Conservation (phyloP, 2,888 invertebrate genomes). For the Spilosoma lubricipeda region DNA sequence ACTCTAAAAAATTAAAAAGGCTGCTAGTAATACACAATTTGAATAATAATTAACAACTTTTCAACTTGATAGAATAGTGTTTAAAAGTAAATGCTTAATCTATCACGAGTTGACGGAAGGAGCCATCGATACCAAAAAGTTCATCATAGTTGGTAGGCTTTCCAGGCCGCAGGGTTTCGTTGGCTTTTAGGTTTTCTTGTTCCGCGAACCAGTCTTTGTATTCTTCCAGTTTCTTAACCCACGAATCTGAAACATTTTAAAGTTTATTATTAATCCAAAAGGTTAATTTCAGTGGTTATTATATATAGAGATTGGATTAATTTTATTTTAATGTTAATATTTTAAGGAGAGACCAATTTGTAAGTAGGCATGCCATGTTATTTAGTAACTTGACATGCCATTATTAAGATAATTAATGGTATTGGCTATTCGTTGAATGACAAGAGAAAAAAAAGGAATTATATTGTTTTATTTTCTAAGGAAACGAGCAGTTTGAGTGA, state of each 20-base stretch:
- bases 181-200: constrained; percentile 92
- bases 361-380: not conserved
- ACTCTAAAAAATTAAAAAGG: constrained; percentile 52
- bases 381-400: not conserved
- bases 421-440: not conserved
- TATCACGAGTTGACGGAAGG: constrained; percentile 94
- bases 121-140: constrained; percentile 95
- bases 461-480: too few species aligned
- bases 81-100: constrained; percentile 81
- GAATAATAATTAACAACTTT: constrained; percentile 21
- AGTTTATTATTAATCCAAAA: not conserved
- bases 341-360: not conserved
- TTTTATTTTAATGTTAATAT: not conserved
- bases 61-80: constrained; percentile 39
- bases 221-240: constrained; percentile 92
- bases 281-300: not conserved
- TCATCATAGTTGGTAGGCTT: constrained; percentile 95
- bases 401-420: not conserved
- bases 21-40: not conserved
- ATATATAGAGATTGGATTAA: not conserved
- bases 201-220: constrained; percentile 93
- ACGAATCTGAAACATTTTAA: constrained; percentile 86
- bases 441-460: too few species aligned
- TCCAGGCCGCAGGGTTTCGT: constrained; percentile 93
- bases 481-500: too few species aligned